Evolutionary conservation across 2,113 vertebrate genomes (phyloP).

Genomic region (Piprites chloris): DNA sequence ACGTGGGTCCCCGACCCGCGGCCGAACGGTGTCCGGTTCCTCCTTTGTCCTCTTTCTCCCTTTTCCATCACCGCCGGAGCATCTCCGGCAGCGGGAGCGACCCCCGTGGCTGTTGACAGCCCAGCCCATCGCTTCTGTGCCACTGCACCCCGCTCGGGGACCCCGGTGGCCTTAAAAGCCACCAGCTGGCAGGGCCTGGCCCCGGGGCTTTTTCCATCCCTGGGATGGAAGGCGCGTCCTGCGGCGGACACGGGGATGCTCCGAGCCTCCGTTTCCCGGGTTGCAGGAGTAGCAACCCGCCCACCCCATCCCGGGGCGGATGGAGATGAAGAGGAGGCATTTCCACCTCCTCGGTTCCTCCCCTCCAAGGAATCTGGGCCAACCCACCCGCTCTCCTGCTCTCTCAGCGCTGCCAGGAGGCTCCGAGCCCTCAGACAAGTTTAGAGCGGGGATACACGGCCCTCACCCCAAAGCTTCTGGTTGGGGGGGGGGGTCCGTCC

Average conservation of each 20-base stretch:
- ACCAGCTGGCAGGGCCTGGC: background rate
- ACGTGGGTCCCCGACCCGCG: background rate
- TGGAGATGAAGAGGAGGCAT: background rate
- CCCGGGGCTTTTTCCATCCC: background rate
- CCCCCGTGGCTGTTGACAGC: background rate
- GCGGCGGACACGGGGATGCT: rapidly evolving
- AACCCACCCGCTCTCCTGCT: background rate
- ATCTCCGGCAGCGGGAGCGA: background rate
- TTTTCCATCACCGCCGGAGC: background rate
- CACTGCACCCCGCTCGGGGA: background rate
- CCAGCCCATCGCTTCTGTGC: background rate
- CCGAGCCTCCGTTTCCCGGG: background rate
- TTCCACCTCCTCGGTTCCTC: background rate
- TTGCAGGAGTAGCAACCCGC: rapidly evolving
- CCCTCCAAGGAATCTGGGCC: background rate
- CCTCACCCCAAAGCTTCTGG: background rate
- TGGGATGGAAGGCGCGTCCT: rapidly evolving
- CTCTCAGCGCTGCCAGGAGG: background rate
- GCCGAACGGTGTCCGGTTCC: constrained; percentile 17
- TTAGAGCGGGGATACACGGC: rapidly evolving
- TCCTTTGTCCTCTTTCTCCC: background rate
- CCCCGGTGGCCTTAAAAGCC: background rate
- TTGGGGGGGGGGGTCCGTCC: no score
- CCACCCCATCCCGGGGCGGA: background rate
- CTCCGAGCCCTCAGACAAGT: background rate